These are phyloP conservation scores for Anagrus nilaparvatae DNA, from an alignment of 1,140 invertebrate species.

Conservation along the genomic window DNA sequence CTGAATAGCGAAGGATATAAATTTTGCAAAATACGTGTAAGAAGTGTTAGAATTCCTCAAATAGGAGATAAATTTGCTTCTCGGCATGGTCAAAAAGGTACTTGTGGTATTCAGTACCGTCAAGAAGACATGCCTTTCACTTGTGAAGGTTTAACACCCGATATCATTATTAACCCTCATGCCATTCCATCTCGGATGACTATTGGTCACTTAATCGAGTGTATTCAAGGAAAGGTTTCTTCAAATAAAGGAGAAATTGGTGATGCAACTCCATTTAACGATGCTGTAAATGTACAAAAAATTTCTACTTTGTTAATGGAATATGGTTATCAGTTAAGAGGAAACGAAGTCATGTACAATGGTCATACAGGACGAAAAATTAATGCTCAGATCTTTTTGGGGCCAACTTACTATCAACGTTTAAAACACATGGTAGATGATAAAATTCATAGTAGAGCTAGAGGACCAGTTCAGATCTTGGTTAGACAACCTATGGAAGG, in stretches of 20 bases:
- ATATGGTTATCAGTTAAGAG: constrained; percentile 26
- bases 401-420: constrained; percentile 27
- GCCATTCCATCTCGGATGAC: constrained; percentile 30
- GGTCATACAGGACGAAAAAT: constrained; percentile 27
- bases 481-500: constrained; percentile 28
- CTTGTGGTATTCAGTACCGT: constrained; percentile 27
- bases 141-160: constrained; percentile 26
- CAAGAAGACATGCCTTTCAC: constrained; percentile 29
- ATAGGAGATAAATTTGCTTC: constrained; percentile 29
- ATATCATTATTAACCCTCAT: constrained; percentile 29
- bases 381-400: constrained; percentile 28
- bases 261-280: constrained; percentile 28
- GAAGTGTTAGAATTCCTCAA: constrained; percentile 26
- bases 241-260: constrained; percentile 29
- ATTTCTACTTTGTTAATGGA: constrained; percentile 27
- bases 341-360: constrained; percentile 28
- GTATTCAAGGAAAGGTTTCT: constrained; percentile 28
- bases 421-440: constrained; percentile 29
- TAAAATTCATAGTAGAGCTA: constrained; percentile 27
- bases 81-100: constrained; percentile 27
- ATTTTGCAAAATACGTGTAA: constrained; percentile 26
- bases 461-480: constrained; percentile 26
- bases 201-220: constrained; percentile 29
- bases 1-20: constrained; percentile 25
- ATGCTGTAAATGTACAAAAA: constrained; percentile 27